phyloP scores from a whole-genome alignment of 37 sponge, comb jelly and placozoan species.

The Bolinopsis microptera region DNA sequence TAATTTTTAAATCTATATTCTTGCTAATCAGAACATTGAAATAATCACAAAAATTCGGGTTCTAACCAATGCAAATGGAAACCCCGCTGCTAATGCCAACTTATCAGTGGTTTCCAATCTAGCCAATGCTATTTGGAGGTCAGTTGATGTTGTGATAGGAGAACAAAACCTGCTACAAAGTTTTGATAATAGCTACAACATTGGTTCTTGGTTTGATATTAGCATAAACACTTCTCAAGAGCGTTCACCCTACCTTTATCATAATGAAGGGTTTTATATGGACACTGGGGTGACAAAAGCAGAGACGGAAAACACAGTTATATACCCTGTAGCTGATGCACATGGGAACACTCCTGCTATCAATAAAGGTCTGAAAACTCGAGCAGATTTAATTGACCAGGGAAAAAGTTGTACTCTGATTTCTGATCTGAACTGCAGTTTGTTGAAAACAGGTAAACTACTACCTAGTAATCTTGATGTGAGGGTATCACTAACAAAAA shows the following conservation, averaged over 20 bases:
- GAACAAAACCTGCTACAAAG: constrained; percentile 38
- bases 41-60: constrained; percentile 23
- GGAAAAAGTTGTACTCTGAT: background rate
- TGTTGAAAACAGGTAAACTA: constrained; percentile 3
- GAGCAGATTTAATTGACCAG: background rate
- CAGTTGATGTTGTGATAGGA: constrained; percentile 50
- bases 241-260: background rate
- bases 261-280: background rate
- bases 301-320: background rate
- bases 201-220: constrained; percentile 24
- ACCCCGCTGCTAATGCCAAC: constrained; percentile 27
- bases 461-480: background rate
- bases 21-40: no score
- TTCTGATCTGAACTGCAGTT: background rate
- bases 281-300: background rate
- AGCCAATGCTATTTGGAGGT: constrained; percentile 4
- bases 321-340: background rate
- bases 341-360: background rate
- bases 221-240: background rate
- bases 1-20: no score
- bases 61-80: background rate
- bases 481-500: background rate
- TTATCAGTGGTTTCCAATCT: constrained; percentile 13
- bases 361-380: background rate
- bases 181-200: constrained; percentile 44